Evolutionary conservation across 2,113 vertebrate species (phyloP), one percentile per base, ranked within the genome.

Genomic region (Glareola pratincola): DNA sequence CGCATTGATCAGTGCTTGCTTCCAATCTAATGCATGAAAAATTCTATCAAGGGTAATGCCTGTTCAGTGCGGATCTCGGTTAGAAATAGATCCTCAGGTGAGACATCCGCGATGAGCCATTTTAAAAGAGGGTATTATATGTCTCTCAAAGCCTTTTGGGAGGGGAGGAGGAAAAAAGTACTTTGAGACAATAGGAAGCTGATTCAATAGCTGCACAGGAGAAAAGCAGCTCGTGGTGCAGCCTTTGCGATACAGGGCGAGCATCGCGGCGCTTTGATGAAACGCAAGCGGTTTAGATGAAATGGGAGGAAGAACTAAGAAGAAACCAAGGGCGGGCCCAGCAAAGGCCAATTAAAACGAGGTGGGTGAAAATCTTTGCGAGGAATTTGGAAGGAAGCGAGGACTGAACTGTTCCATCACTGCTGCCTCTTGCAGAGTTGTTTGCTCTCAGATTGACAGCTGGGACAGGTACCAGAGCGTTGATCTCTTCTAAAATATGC

Each of bases 41-140:
- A 83, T 69, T 81, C 94, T 39, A 10, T 50, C 57, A 77, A 50
- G 69, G 85, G 17, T 53, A 36, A 82, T 21, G 86, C 85, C 90
- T 67, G 7, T 92, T 76, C 89, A 56, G 57, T 7, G 53, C 0
- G 8, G 60, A 48, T 80, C 30, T 71, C 9, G 3, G 88, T 89
- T 90, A 88, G 94, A 89, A 91, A 54, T 23, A 60, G 91, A 57
- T 77, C 50, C 79, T 94, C 69, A 66, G 97, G 94, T 94, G 92
- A 53, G 48, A 11, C 43, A 83, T 62, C 59, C 43, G 2, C 5
- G 57, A 53, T 22, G 85, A 95, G 85, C 47, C 16, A 2, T 43
- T 88, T 34, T 47, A 26, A 72, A 67, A 67, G 86, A 53, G 59
- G 53, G 54, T 54, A 34, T 45, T 57, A 6, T 73, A 30, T 11